A percentile compares a stretch with the other conserved stretches of the same genome.
Conservation (phyloP, 2,888 invertebrate species). For the Lymantria dispar region DNA sequence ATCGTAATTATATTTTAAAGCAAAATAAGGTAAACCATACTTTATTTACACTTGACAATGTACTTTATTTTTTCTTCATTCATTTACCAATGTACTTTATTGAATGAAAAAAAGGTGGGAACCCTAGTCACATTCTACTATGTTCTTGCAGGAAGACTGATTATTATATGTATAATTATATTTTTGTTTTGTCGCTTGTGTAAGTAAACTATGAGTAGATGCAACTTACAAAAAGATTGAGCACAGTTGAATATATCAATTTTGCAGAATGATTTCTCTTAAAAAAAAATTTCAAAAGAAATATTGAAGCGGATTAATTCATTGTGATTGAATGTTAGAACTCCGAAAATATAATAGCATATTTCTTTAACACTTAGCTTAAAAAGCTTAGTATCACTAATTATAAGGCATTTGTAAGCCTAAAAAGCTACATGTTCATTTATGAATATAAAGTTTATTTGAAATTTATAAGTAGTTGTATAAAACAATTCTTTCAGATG, state of each 20-base stretch:
- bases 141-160: constrained; percentile 38
- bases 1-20: too few species aligned
- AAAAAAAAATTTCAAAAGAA: too few species aligned
- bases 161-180: constrained; percentile 28
- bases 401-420: constrained; percentile 13
- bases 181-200: constrained; percentile 22
- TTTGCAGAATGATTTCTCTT: constrained; percentile 13
- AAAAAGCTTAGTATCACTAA: constrained; percentile 36
- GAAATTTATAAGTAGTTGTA: constrained; percentile 33
- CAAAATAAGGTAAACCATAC: too few species aligned
- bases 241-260: constrained; percentile 1
- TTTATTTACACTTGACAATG: too few species aligned
- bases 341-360: too few species aligned
- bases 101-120: too few species aligned
- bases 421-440: constrained; percentile 12
- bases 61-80: too few species aligned
- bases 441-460: constrained; percentile 13
- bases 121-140: constrained; percentile 16
- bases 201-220: constrained; percentile 1
- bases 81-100: too few species aligned
- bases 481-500: constrained; percentile 38
- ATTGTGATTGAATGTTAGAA: too few species aligned
- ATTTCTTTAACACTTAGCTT: constrained; percentile 23
- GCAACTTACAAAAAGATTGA: too few species aligned
- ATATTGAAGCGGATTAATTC: too few species aligned